These are phyloP conservation scores for Lucinisca nassula DNA, from an alignment of 2,888 invertebrate genomes.

Conservation along the genomic window DNA sequence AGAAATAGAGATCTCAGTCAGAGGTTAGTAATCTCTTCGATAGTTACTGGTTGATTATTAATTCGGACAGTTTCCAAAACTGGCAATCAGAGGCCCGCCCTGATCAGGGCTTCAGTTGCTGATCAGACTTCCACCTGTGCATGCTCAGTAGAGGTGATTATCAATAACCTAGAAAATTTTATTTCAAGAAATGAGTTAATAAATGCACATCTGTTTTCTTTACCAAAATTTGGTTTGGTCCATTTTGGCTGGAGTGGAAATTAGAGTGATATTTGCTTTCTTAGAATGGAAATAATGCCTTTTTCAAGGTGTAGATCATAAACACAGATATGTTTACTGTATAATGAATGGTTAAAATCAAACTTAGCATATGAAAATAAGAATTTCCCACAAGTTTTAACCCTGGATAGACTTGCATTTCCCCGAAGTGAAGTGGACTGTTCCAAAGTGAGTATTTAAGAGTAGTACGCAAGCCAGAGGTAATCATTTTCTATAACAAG, in stretches of 20 bases:
- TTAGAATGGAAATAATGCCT: too few relatives aligned
- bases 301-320: too few relatives aligned
- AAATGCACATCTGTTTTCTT: slow-evolving; percentile 8
- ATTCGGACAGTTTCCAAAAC: not conserved
- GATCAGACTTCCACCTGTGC: not conserved
- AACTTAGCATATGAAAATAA: too few relatives aligned
- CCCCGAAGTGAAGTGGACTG: not conserved
- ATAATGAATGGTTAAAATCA: too few relatives aligned
- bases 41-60: not conserved
- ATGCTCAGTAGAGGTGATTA: not conserved
- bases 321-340: too few relatives aligned
- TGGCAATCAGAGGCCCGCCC: not conserved
- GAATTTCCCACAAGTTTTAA: too few relatives aligned
- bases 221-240: not conserved
- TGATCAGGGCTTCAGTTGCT: not conserved
- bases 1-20: not conserved
- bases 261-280: too few relatives aligned
- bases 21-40: not conserved
- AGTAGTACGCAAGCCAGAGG: not conserved
- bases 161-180: slow-evolving; percentile 9
- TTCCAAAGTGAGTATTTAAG: not conserved
- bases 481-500: not conserved
- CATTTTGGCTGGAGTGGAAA: not conserved
- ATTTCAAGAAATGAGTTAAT: slow-evolving; percentile 11
- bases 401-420: too few relatives aligned